Evolutionary conservation across 2,888 invertebrate genomes (phyloP), one percentile per base, ranked within the genome.

Genomic region (Diarsia dahlii): DNA sequence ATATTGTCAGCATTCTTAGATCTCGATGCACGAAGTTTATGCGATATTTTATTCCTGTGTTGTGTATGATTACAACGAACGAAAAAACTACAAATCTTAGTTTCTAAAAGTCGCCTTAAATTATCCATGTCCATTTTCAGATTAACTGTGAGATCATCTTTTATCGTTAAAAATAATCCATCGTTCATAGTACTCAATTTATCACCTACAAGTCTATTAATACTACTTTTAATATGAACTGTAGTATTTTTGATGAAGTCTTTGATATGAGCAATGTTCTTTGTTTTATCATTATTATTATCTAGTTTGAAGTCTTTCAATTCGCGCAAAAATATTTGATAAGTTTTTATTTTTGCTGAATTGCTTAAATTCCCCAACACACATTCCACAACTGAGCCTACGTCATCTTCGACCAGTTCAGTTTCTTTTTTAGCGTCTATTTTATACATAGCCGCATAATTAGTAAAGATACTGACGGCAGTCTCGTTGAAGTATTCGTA

Each of bases 391-490:
- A 39, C 39, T 15, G 56, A 23, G 1, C 90, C 75, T 1, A 94
- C 88, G 0, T 70, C 71, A 18, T 89, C 80, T 65, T 90, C 91
- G 45, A 92, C 90, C 0, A 80, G 56, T n/a, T 80, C 89, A 0
- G 74, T 81, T 18, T 92, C 92, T 0, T 84, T 80, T 18, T 88
- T 89, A 0, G 92, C 90, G 34, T 95, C 95, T 76, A 89, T 89
- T 0, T 70, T 65, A 67, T 93, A 96, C 94, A 95, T 95, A 18
- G 92, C 92, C 56, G 89, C 92, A 67, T 95, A 95, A 76, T 93
- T 93, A 48, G 78, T 90, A 56, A 95, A 89, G 0, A 90, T 88
- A 28, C 87, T 91, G 0, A 92, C 90, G 2, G 90, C 82, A 9
- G 94, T 93, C n/a, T 93, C 91, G 13, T 94, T 94, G 0, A 95